These are phyloP conservation scores for Botia kubotai DNA, from an alignment of 2,797 vertebrate species.

Conservation along the genomic window DNA sequence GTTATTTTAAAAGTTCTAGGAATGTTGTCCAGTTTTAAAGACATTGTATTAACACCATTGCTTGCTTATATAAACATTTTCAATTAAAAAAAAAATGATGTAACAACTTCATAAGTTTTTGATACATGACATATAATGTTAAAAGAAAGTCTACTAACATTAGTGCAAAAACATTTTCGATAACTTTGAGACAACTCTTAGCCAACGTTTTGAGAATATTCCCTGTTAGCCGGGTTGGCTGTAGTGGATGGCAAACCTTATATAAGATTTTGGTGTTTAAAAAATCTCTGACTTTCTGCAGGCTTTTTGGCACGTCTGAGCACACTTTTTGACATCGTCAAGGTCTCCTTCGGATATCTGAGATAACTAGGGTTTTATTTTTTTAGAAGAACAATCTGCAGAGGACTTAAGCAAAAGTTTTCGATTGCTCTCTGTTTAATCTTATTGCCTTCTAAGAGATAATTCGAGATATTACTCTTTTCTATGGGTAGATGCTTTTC, in stretches of 20 bases:
- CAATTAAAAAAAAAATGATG: too few species aligned
- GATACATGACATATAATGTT: too few species aligned
- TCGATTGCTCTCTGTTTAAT: conserved; percentile 5
- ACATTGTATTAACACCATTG: too few species aligned
- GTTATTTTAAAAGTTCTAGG: too few species aligned
- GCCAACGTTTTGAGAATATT: too few species aligned
- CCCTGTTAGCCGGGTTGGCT: too few species aligned
- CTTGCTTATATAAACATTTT: too few species aligned
- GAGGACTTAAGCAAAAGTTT: conserved; percentile 18
- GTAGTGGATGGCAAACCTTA: neutral
- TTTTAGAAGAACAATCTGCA: neutral
- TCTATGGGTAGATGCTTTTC: conserved; percentile 31
- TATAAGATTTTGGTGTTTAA: neutral
- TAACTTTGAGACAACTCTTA: too few species aligned
- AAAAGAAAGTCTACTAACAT: too few species aligned
- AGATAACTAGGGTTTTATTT: conserved; percentile 9
- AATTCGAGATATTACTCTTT: conserved; percentile 33
- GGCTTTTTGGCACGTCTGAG: neutral
- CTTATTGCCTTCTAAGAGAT: conserved; percentile 4
- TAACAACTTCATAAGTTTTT: too few species aligned
- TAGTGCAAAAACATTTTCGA: too few species aligned
- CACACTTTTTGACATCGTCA: neutral
- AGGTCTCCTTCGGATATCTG: neutral
- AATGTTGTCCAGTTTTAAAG: too few species aligned
- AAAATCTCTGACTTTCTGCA: neutral